Conservation (phyloP, 2,888 invertebrate species). For the Macaria liturata region DNA sequence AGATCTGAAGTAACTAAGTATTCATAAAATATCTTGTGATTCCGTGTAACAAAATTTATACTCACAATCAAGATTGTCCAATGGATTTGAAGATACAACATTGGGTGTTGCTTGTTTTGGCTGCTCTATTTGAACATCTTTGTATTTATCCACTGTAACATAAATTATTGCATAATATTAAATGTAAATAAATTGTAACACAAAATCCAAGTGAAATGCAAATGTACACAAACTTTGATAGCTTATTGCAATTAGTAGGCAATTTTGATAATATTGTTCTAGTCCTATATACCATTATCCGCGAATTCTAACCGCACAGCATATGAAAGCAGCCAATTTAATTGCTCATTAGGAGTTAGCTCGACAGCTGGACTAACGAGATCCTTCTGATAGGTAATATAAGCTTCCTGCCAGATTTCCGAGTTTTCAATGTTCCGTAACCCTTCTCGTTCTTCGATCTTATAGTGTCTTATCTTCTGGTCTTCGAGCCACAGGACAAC, state of each 20-base stretch:
- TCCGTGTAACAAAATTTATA: conserved; percentile 34
- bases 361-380: conserved; percentile 87
- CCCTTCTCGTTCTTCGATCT: conserved; percentile 90
- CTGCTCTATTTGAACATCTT: conserved; percentile 85
- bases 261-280: no score
- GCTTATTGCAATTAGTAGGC: no score
- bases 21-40: no score
- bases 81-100: conserved; percentile 90
- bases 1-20: no score
- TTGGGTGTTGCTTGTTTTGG: conserved; percentile 86
- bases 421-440: conserved; percentile 86
- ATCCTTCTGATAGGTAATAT: conserved; percentile 88
- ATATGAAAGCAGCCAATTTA: conserved; percentile 93
- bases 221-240: no score
- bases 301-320: conserved; percentile 93
- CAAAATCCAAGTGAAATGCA: no score
- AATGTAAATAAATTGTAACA: no score
- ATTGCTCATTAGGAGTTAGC: conserved; percentile 84
- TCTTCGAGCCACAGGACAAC: conserved; percentile 96
- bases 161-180: conserved; percentile 9
- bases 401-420: conserved; percentile 88
- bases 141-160: conserved; percentile 87
- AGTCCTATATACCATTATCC: conserved; percentile 85
- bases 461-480: conserved; percentile 94
- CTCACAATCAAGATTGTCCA: conserved; percentile 94